Base-by-base conservation (phyloP, 2,888 invertebrate genomes). In the Drosophila limbata region DNA sequence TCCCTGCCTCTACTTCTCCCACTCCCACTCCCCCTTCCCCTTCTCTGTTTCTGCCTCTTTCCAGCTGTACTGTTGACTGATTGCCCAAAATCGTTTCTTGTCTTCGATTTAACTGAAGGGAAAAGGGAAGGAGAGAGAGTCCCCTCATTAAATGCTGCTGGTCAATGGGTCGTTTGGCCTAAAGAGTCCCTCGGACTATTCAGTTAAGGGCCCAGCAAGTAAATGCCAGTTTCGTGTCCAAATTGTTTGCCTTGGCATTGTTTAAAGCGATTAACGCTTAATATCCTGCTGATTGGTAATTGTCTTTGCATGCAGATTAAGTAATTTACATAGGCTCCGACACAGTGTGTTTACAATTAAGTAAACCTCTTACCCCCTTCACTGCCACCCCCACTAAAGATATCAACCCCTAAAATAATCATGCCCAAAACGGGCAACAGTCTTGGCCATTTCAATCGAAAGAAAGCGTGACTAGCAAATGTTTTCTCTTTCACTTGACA, bases 181-280 rank as follows among this genome's bases (percentile, higher is more conserved):
- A 11, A 39, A 47, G 13, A 21, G 13, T 35, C 19, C 35, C 13
- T 21, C n/a, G 28, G 13, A 51, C 48, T 47, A 28, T 25, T 25
- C 5, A 25, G 64, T 44, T 53, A 42, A 55, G 44, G 57, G 60
- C 66, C 66, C n/a, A 35, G 50, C 66, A 19, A 35, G 50, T 66
- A 73, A 77, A 77, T 70, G 67, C 51, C 59, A 62, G 61, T 74
- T 70, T 70, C 77, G 77, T 77, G 77, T 50, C 40, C n/a, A 47
- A 61, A 53, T 52, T 73, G 65, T 73, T 77, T 69, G 63, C 47
- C 35, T 51, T 44, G 60, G 52, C 52, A 64, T 69, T 70, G 74
- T 73, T 78, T 77, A 67, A 78, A 77, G 63, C 77, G 79, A 77
- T 78, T 78, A 77, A 64, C 79, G 77, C 66, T 44, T 69, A 78